Percentiles rank a stretch among this genome's conserved stretches.
These are phyloP conservation scores for Sander lucioperca DNA, from an alignment of 2,113 vertebrate species.

Conservation along the genomic window DNA sequence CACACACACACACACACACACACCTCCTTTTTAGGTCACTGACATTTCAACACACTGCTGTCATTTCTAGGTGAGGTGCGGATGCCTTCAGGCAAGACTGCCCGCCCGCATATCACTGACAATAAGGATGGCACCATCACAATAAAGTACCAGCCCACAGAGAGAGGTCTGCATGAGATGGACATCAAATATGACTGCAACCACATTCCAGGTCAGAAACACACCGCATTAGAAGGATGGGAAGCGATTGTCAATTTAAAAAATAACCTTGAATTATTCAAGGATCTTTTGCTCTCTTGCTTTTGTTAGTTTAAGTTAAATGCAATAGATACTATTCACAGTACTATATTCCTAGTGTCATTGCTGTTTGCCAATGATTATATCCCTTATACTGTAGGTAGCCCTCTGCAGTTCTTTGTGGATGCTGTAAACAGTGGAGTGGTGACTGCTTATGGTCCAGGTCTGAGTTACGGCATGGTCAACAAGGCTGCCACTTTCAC, in stretches of 20 bases:
- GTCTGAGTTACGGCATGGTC: constrained; percentile 94
- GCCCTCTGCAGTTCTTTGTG: constrained; percentile 96
- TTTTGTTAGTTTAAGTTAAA: background rate
- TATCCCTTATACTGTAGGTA: constrained; percentile 79
- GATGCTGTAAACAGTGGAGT: constrained; percentile 92
- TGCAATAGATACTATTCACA: background rate
- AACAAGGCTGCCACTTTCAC: constrained; percentile 95
- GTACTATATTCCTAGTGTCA: constrained; percentile 5
- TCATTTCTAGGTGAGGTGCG: constrained; percentile 90
- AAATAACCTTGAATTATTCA: background rate
- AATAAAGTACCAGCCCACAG: constrained; percentile 91
- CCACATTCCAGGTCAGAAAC: constrained; percentile 92
- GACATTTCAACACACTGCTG: constrained; percentile 28
- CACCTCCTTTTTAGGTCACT: constrained; percentile 37
- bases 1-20: background rate
- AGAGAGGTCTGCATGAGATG: constrained; percentile 96
- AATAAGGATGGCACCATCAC: constrained; percentile 97
- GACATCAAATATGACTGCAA: constrained; percentile 97
- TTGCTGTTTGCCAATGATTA: constrained; percentile 1
- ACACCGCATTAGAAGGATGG: background rate
- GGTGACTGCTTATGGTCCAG: constrained; percentile 95
- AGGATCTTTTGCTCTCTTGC: background rate
- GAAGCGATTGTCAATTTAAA: background rate
- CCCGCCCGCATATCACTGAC: constrained; percentile 91
- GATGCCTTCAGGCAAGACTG: constrained; percentile 96